A percentile compares a stretch with the other conserved stretches of the same genome.
Evolutionary conservation across 2,888 invertebrate genomes (phyloP).

Genomic region (Noctua comes): DNA sequence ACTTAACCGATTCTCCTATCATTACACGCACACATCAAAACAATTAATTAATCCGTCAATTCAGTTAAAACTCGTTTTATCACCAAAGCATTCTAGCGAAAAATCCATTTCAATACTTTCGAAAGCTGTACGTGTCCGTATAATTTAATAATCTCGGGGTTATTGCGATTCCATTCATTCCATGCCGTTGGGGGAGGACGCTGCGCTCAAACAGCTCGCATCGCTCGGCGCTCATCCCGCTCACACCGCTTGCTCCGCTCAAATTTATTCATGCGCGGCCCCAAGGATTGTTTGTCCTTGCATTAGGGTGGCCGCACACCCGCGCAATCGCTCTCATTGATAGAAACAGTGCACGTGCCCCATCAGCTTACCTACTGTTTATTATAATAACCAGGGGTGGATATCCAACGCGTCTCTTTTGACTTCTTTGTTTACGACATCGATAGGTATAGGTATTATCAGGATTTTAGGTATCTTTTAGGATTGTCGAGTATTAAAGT

Average conservation of each 20-base stretch:
- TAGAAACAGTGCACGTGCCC: constrained; percentile 88
- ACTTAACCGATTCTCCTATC: constrained; percentile 1
- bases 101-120: constrained; percentile 73
- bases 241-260: constrained; percentile 60
- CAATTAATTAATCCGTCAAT: constrained; percentile 61
- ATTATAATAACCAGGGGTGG: constrained; percentile 79
- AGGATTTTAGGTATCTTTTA: constrained; percentile 24
- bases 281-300: constrained; percentile 82
- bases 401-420: constrained; percentile 44
- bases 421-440: constrained; percentile 48
- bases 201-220: constrained; percentile 68
- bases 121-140: constrained; percentile 79
- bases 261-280: constrained; percentile 86
- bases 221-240: constrained; percentile 74
- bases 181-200: constrained; percentile 75
- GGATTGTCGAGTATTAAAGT: constrained; percentile 45
- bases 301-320: constrained; percentile 76
- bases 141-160: constrained; percentile 88
- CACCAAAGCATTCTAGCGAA: constrained; percentile 69
- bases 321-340: constrained; percentile 76
- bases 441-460: constrained; percentile 29
- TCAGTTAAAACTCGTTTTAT: constrained; percentile 67
- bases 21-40: constrained; percentile 53
- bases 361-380: constrained; percentile 86
- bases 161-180: constrained; percentile 83